Evolutionary conservation across 2,113 vertebrate genomes (phyloP), one percentile per base, ranked within the genome.

Genomic region (Thomomys bottae): DNA sequence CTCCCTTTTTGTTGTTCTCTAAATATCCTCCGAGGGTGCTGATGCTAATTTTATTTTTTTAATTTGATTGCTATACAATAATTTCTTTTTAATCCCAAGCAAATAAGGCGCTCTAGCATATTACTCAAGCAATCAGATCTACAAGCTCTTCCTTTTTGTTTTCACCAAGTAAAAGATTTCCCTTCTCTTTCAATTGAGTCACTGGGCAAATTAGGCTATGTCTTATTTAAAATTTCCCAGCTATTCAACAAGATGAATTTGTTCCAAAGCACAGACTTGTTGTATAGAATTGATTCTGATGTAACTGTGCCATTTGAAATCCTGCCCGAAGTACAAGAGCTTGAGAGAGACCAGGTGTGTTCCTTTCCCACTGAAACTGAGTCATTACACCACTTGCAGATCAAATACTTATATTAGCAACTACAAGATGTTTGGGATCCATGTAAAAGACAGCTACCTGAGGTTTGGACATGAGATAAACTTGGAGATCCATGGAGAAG

Each of bases 51-150:
- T 87, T 93, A 66, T 91, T 63, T 93, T 91, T 79, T 77, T 76
- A 84, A 88, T 71, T 61, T 34, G 89, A 71, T 54, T 88, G 84
- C 71, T 68, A 20, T 72, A 18, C 18, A 70, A 21, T 81, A 70
- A 26, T 34, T 87, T 93, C 86, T 87, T 64, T 87, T 94, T 92
- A 88, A 91, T 91, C 93, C 57, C 45, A 86, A 87, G 42, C 82
- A 91, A 57, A 66, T 84, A 82, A 93, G 83, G 80, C 73, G 32
- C 61, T 10, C 82, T 73, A 76, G 30, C 73, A 6, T 66, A 67
- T 70, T 66, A 49, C 34, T 87, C 12, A 87, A 87, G 70, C 26
- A 30, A 26, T 34, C 17, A 34, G 67, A 72, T 81, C 45, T 90
- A 32, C 81, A 79, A 93, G 54, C 64, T 84, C 77, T 87, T 71